Conservation (phyloP, 1,140 invertebrate species). For the Linepithema humile region DNA sequence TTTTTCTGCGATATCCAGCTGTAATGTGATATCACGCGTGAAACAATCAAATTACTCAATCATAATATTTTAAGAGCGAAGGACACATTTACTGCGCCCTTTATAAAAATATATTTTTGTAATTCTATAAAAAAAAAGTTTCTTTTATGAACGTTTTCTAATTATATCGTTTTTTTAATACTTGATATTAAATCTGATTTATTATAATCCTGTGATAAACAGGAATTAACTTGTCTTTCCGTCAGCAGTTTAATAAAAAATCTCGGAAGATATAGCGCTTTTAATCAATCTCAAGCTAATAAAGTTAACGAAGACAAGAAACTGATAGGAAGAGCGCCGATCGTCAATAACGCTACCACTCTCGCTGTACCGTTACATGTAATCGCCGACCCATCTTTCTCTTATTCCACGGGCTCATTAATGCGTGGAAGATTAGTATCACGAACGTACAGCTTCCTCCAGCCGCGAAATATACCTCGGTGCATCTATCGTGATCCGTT, state of each 20-base stretch:
- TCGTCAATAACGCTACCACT: background rate
- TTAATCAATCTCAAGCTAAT: background rate
- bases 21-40: background rate
- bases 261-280: background rate
- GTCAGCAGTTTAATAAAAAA: background rate
- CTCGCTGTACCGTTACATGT: conserved; percentile 17
- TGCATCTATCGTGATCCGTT: conserved; percentile 36
- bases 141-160: background rate
- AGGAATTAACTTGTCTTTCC: background rate
- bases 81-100: background rate
- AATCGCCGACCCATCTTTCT: conserved; percentile 24
- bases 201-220: background rate
- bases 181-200: background rate
- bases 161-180: background rate
- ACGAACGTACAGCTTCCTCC: conserved; percentile 7
- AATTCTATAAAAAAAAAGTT: background rate
- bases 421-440: conserved; percentile 43
- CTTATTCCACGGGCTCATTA: conserved; percentile 33
- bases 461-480: conserved; percentile 7
- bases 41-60: conserved; percentile 14
- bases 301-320: conserved; percentile 1
- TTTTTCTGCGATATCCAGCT: background rate
- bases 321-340: background rate
- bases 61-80: too few species aligned
- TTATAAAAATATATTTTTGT: background rate